These are phyloP conservation scores for Cataglyphis albicans DNA, from an alignment of 2,888 invertebrate genomes.

Conservation along the genomic window DNA sequence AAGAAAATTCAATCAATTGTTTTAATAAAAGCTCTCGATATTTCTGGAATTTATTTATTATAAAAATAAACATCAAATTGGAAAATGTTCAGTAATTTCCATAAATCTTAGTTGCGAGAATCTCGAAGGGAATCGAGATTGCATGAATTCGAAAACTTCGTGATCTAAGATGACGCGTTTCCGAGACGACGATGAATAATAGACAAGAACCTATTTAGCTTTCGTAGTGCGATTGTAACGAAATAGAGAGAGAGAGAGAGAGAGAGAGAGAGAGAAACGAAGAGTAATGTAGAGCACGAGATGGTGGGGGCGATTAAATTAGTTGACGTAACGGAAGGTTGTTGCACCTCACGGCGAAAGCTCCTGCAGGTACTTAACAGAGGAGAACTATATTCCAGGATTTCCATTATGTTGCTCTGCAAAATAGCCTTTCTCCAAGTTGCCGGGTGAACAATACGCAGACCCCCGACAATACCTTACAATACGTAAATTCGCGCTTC, in stretches of 20 bases:
- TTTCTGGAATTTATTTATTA: not conserved
- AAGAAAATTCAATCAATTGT: not conserved
- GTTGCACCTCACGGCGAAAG: constrained; percentile 55
- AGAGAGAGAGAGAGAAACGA: not conserved
- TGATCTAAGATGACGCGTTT: constrained; percentile 39
- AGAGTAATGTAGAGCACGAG: not conserved
- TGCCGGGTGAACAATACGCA: constrained; percentile 46
- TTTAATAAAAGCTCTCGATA: not conserved
- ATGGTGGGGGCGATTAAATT: constrained; percentile 32
- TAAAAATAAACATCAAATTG: not conserved
- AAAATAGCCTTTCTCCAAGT: constrained; percentile 69
- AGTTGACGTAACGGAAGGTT: constrained; percentile 53
- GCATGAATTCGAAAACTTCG: constrained; percentile 31
- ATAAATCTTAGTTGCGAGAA: not conserved
- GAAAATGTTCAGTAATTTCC: not conserved
- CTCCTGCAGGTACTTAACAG: constrained; percentile 68
- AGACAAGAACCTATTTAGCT: constrained; percentile 49
- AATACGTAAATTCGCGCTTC: constrained; percentile 48
- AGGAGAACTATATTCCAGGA: constrained; percentile 60
- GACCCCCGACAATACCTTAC: constrained; percentile 31
- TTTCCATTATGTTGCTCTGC: constrained; percentile 64
- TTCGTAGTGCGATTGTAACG: constrained; percentile 31
- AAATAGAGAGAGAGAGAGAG: constrained; percentile 24
- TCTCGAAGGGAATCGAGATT: not conserved
- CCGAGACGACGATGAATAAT: constrained; percentile 50